phyloP scores from a whole-genome alignment of 2,113 vertebrate genomes.

The Sarotherodon lohbergeri region DNA sequence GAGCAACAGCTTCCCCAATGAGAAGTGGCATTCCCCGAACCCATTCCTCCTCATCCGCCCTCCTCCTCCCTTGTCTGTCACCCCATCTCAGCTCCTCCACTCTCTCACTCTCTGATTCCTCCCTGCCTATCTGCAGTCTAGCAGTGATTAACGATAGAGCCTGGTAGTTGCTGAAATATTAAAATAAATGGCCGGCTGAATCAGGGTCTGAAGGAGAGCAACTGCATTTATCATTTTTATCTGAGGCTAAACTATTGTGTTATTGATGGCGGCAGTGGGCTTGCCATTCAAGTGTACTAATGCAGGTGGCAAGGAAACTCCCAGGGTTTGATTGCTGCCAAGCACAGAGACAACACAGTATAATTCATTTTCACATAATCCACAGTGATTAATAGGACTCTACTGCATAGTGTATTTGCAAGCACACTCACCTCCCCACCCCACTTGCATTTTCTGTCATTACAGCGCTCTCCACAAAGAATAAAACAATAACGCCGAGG shows the following conservation, averaged over 20 bases:
- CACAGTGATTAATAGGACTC: slow-evolving; percentile 34
- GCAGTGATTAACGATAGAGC: slow-evolving; percentile 67
- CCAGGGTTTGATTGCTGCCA: slow-evolving; percentile 28
- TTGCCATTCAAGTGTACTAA: slow-evolving; percentile 43
- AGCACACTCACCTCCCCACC: background rate
- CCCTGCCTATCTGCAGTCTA: slow-evolving; percentile 48
- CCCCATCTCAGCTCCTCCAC: slow-evolving; percentile 6
- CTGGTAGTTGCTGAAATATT: slow-evolving; percentile 60
- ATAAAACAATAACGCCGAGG: background rate
- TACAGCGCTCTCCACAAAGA: background rate
- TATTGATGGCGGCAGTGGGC: slow-evolving; percentile 48
- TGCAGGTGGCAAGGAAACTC: slow-evolving; percentile 32
- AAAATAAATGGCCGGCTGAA: slow-evolving; percentile 66
- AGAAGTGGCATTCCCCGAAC: slow-evolving; percentile 60
- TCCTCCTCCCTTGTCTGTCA: slow-evolving; percentile 27
- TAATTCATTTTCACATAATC: slow-evolving; percentile 33
- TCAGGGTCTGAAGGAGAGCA: slow-evolving; percentile 48
- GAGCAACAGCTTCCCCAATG: slow-evolving; percentile 65
- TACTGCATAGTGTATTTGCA: background rate
- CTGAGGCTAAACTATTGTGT: slow-evolving; percentile 58
- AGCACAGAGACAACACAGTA: slow-evolving; percentile 9
- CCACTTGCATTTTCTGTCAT: background rate
- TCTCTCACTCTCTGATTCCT: slow-evolving; percentile 24
- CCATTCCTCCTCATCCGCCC: slow-evolving; percentile 44
- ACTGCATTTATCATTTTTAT: slow-evolving; percentile 54